Conservation (phyloP, 2,797 vertebrate genomes). For the Clarias platycephalus region DNA sequence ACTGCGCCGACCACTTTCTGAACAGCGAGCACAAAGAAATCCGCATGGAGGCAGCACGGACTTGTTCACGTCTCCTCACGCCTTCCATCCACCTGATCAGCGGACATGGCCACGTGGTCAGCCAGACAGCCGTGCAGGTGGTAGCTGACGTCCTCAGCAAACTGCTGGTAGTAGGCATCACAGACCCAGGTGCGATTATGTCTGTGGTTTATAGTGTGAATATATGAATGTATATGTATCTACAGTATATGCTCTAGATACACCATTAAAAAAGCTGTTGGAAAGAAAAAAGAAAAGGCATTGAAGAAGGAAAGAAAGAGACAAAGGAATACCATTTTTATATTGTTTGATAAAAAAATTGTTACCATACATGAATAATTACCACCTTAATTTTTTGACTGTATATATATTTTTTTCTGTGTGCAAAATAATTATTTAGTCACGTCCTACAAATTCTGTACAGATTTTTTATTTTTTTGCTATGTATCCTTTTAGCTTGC, state of each 20-base stretch:
- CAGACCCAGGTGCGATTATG: constrained; percentile 85
- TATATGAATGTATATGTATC: neutral
- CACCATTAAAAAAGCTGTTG: no score
- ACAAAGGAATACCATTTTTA: neutral
- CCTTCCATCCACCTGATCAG: constrained; percentile 95
- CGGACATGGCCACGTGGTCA: constrained; percentile 90
- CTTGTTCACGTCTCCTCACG: constrained; percentile 92
- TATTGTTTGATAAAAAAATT: neutral
- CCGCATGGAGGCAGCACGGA: constrained; percentile 95
- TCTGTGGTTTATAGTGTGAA: neutral
- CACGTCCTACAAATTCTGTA: neutral
- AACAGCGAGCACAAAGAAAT: constrained; percentile 99
- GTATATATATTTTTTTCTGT: neutral
- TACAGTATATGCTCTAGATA: no score
- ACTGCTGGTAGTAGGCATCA: constrained; percentile 95
- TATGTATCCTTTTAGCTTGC: neutral
- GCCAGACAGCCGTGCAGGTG: constrained; percentile 96
- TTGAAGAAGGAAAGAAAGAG: neutral
- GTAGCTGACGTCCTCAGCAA: constrained; percentile 98
- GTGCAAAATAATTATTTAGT: neutral
- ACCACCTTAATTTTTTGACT: neutral
- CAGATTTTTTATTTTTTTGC: neutral
- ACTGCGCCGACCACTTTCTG: constrained; percentile 96
- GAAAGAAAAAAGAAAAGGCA: neutral
- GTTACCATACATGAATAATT: no score